phyloP scores from a whole-genome alignment of 2,797 vertebrate species.

The Liparis tanakae region DNA sequence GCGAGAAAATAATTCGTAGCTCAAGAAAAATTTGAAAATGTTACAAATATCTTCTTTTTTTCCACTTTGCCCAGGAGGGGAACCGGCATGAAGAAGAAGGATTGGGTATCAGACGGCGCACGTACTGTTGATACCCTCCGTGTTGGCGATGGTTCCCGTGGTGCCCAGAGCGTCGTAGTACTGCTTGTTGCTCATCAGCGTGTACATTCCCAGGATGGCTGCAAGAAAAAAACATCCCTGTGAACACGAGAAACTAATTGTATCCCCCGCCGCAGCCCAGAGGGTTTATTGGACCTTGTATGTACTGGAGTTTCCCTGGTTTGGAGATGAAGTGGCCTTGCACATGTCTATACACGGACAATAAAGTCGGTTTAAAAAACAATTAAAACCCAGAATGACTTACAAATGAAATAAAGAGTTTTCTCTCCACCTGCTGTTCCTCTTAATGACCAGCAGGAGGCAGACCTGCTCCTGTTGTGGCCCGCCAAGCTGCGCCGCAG shows the following conservation, averaged over 20 bases:
- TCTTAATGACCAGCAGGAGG: constrained; percentile 67
- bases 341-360: background rate
- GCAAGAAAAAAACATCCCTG: constrained; percentile 48
- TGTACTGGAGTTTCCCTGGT: background rate
- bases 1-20: too few species aligned
- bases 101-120: constrained; percentile 33
- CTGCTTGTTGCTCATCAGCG: constrained; percentile 98
- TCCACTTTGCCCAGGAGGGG: too few species aligned
- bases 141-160: constrained; percentile 91
- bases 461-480: constrained; percentile 37
- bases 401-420: too few species aligned
- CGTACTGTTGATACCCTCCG: constrained; percentile 97
- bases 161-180: constrained; percentile 95
- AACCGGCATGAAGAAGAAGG: too few species aligned
- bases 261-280: too few species aligned
- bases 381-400: background rate
- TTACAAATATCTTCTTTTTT: too few species aligned
- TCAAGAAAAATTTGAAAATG: too few species aligned
- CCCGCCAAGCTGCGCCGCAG: background rate
- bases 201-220: constrained; percentile 99
- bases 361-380: too few species aligned
- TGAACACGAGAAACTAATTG: constrained; percentile 3
- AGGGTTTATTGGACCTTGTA: background rate
- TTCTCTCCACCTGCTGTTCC: constrained; percentile 5
- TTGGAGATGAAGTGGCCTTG: background rate